These are phyloP conservation scores for Melanocharis versteri DNA, from an alignment of 2,113 vertebrate genomes.

Conservation along the genomic window DNA sequence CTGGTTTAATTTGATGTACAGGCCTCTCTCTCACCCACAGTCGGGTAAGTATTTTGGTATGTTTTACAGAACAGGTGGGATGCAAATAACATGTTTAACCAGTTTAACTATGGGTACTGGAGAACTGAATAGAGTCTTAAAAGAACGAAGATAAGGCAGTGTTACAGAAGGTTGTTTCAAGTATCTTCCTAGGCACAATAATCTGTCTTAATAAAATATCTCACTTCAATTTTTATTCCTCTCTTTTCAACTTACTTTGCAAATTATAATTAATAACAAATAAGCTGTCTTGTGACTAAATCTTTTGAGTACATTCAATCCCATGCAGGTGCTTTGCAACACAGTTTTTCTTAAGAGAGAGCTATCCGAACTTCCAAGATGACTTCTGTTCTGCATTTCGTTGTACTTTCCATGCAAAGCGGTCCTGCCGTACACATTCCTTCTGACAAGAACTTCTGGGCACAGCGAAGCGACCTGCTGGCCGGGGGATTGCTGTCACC, in stretches of 20 bases:
- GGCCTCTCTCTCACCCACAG: background rate
- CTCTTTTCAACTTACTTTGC: background rate
- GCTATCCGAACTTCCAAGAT: background rate
- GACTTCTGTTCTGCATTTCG: background rate
- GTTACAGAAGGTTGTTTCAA: background rate
- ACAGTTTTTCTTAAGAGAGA: background rate
- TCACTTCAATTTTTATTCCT: background rate
- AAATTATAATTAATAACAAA: background rate
- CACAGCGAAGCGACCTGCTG: fast-evolving
- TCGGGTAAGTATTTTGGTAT: background rate
- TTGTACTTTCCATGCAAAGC: background rate
- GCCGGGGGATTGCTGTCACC: fast-evolving
- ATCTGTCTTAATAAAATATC: background rate
- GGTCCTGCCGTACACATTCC: fast-evolving
- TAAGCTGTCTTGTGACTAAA: background rate
- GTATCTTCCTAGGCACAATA: background rate
- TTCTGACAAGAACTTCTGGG: background rate
- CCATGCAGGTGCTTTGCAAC: background rate
- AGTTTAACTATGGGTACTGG: background rate
- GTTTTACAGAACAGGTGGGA: background rate
- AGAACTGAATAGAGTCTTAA: background rate
- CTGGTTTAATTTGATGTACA: background rate
- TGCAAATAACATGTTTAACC: background rate
- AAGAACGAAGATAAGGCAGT: background rate
- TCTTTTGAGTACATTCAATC: background rate